These are phyloP conservation scores for Yponomeuta cagnagella DNA, from an alignment of 2,888 invertebrate genomes.

Conservation along the genomic window DNA sequence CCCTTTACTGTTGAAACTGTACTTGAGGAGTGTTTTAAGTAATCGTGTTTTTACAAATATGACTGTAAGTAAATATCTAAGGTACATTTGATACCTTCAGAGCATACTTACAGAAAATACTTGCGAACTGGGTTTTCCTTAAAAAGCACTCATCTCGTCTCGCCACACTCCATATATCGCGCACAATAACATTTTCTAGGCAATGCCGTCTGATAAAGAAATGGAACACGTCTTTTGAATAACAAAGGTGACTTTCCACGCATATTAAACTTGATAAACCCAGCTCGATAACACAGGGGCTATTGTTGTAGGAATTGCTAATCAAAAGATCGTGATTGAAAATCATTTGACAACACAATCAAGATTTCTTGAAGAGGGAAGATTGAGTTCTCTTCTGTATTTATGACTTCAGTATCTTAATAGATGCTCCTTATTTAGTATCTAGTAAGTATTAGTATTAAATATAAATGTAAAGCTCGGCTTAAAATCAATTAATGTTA, in stretches of 20 bases:
- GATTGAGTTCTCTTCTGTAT: neutral
- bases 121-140: neutral
- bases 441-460: neutral
- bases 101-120: no score
- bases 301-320: constrained; percentile 60
- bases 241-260: constrained; percentile 64
- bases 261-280: constrained; percentile 69
- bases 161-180: constrained; percentile 59
- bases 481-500: no score
- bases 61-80: no score
- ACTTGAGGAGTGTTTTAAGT: no score
- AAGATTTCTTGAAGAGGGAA: constrained; percentile 27
- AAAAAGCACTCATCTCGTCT: constrained; percentile 20
- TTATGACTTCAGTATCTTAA: neutral
- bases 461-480: neutral
- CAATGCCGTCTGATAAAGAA: constrained; percentile 61
- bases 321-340: constrained; percentile 69
- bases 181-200: constrained; percentile 62
- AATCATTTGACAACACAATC: constrained; percentile 44
- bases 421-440: neutral
- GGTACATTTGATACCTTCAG: no score
- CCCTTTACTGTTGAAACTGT: no score
- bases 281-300: constrained; percentile 44
- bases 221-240: constrained; percentile 53
- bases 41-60: no score